Base-by-base conservation (phyloP, 2,113 vertebrate species). In the Cryptomyrus ogoouensis region DNA sequence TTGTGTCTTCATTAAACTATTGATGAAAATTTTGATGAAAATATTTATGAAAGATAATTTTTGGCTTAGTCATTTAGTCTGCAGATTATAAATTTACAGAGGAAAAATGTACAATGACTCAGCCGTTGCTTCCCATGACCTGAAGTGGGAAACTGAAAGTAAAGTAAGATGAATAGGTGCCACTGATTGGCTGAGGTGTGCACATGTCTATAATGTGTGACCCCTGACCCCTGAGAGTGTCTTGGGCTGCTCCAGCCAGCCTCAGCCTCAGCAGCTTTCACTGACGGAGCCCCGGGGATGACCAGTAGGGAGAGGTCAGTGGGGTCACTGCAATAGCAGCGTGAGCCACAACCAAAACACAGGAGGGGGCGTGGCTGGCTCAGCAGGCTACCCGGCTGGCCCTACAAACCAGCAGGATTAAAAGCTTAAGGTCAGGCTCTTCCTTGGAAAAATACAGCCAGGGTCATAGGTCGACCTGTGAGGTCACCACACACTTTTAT, bases 291-390 rank as follows among this genome's bases (percentile, higher is more conserved):
- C 93, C 90, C 46, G 90, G 91, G 90, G 93, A 91, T 88, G 92
- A 92, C 93, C 94, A 90, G 90, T 88, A 49, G 91, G 88, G 92
- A 12, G 91, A 89, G 95, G 94, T 95, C 94, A 83, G 88, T 3
- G 10, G 95, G 95, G 95, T 96, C 95, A 93, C 88, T 6, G 93
- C 17, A 95, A 94, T 96, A 95, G 96, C 95, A 96, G 95, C 92
- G 53, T 94, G 96, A 94, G 95, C 95, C 95, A 86, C 91, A 95
- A 96, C 95, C 94, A 95, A 95, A 96, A 96, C 94, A 95, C 90
- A 91, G 91, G 88, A 91, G 93, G 87, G 52, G 91, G 88, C 90
- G 89, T 88, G 88, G 88, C 92, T 24, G 87, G 77, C 90, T 89
- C 91, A 91, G 91, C 89, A 88, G 91, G 87, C 90, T 84, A 90